phyloP scores from a whole-genome alignment of 2,888 invertebrate species.

The Ganaspis brasiliensis region DNA sequence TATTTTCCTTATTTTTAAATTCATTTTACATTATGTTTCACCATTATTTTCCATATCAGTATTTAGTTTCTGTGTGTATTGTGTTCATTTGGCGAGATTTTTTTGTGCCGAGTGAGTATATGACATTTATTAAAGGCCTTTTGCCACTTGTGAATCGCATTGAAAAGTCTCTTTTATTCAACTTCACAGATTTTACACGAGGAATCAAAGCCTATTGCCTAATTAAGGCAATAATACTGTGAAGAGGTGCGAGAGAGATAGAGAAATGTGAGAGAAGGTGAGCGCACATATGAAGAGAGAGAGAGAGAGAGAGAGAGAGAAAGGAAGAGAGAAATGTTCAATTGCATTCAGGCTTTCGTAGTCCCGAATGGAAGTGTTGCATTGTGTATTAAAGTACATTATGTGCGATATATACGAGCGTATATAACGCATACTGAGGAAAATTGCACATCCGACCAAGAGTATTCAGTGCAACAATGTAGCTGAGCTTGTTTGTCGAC shows the following conservation, averaged over 20 bases:
- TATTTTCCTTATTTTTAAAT: no score
- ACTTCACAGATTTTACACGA: constrained; percentile 68
- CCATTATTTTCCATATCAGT: no score
- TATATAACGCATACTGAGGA: constrained; percentile 9
- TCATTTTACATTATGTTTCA: no score
- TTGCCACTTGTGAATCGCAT: constrained; percentile 68
- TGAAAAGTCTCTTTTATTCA: constrained; percentile 59
- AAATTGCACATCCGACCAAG: constrained; percentile 31
- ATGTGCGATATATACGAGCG: neutral
- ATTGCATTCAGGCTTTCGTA: constrained; percentile 23
- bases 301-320: constrained; percentile 51
- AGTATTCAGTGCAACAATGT: constrained; percentile 21
- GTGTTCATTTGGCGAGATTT: no score
- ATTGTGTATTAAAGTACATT: constrained; percentile 36
- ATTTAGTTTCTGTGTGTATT: no score
- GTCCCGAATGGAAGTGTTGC: constrained; percentile 24
- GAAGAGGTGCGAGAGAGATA: constrained; percentile 27
- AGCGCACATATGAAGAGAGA: constrained; percentile 41
- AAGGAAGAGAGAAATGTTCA: constrained; percentile 45
- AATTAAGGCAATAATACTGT: constrained; percentile 72
- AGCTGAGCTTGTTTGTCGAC: constrained; percentile 30
- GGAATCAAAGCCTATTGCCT: constrained; percentile 70
- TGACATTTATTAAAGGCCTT: no score
- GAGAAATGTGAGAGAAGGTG: no score
- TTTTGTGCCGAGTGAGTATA: no score